phyloP scores from a whole-genome alignment of 2,113 vertebrate genomes.

The Hippocampus guttulatus region DNA sequence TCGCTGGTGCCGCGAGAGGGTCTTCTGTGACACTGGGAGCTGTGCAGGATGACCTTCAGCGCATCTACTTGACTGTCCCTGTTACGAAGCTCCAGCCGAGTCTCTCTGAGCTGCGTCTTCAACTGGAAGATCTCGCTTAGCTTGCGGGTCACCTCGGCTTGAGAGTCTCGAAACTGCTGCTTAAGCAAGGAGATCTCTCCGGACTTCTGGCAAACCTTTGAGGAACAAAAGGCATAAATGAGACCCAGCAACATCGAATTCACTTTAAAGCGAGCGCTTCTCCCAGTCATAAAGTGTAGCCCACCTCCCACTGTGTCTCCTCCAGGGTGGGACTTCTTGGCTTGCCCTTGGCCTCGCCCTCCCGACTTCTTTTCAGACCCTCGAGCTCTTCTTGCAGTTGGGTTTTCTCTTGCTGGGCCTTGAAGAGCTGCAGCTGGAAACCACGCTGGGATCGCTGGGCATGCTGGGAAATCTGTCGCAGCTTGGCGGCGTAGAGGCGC shows the following conservation, averaged over 20 bases:
- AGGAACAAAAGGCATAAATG: not conserved
- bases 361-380: constrained; percentile 63
- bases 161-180: constrained; percentile 91
- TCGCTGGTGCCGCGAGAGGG: constrained; percentile 57
- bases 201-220: constrained; percentile 92
- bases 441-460: constrained; percentile 85
- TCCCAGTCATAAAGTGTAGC: constrained; percentile 19
- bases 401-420: constrained; percentile 88
- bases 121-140: constrained; percentile 91
- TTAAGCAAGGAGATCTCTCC: constrained; percentile 94
- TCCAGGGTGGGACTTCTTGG: constrained; percentile 77
- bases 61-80: constrained; percentile 80
- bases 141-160: constrained; percentile 91
- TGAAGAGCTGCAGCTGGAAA: constrained; percentile 89
- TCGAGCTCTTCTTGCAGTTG: constrained; percentile 85
- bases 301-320: constrained; percentile 94
- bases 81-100: constrained; percentile 75
- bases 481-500: constrained; percentile 83
- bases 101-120: constrained; percentile 88
- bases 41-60: constrained; percentile 77
- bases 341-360: constrained; percentile 38
- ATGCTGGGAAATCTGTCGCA: constrained; percentile 91
- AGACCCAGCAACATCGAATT: constrained; percentile 16
- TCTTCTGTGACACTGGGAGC: constrained; percentile 45
- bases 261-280: constrained; percentile 8